phyloP scores from a whole-genome alignment of 2,113 vertebrate genomes.

The Mastomys natalensis region DNA sequence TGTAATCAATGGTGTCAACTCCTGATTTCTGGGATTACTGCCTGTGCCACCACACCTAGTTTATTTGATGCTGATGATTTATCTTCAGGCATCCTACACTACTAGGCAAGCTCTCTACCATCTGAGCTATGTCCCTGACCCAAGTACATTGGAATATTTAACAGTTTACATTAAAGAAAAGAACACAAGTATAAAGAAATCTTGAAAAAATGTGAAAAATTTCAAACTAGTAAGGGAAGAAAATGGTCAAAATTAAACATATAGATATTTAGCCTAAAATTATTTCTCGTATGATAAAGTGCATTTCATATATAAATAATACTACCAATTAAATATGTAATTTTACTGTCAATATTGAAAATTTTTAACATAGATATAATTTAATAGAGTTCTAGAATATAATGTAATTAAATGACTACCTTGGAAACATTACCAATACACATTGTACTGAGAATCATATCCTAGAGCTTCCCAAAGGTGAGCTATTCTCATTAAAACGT shows the following conservation, averaged over 20 bases:
- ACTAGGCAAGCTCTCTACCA: background rate
- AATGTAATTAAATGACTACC: background rate
- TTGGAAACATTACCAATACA: background rate
- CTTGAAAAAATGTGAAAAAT: conserved; percentile 1
- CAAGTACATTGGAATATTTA: background rate
- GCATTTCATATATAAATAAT: background rate
- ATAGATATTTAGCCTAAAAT: conserved; percentile 1
- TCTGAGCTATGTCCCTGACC: background rate
- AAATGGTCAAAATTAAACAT: background rate
- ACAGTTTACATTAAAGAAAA: background rate
- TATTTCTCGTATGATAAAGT: background rate
- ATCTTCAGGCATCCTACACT: background rate
- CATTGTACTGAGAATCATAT: background rate
- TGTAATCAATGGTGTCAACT: background rate
- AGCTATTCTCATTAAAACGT: background rate
- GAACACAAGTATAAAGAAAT: background rate
- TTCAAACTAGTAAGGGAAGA: background rate
- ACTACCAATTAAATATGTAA: background rate
- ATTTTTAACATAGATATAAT: background rate
- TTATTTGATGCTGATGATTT: background rate
- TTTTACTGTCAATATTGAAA: background rate
- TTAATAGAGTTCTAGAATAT: background rate
- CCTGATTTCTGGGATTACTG: background rate
- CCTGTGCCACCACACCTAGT: no score
- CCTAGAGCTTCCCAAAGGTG: background rate